A percentile compares a stretch with the other conserved stretches of the same genome.
Evolutionary conservation across 2,888 invertebrate species (phyloP).

Genomic region (Pocota personata): DNA sequence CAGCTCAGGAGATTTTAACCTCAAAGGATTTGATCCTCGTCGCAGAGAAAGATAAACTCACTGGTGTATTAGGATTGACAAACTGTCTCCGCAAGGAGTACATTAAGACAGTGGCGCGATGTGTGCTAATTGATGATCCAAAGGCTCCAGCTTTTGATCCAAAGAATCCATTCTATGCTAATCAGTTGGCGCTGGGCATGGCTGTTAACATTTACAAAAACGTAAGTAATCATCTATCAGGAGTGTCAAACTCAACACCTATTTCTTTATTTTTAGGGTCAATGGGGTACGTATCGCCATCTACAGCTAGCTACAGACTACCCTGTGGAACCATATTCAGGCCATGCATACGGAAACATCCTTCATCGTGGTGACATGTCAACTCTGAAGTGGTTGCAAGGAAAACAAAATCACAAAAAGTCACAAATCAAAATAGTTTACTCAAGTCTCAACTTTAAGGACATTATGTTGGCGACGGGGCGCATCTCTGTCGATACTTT

Average conservation of each 20-base stretch:
- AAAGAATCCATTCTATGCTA: conserved; percentile 85
- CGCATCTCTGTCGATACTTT: conserved; percentile 91
- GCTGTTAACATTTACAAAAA: conserved; percentile 89
- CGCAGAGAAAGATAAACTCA: conserved; percentile 86
- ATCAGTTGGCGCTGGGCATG: conserved; percentile 88
- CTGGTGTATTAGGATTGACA: conserved; percentile 91
- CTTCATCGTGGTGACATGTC: conserved; percentile 91
- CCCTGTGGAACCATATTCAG: conserved; percentile 83
- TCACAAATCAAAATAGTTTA: conserved; percentile 84
- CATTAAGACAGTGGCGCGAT: conserved; percentile 85
- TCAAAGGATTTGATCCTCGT: conserved; percentile 84
- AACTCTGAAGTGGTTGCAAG: conserved; percentile 90
- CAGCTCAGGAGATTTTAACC: conserved; percentile 62
- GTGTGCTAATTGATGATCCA: conserved; percentile 86
- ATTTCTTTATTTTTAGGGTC: conserved; percentile 71
- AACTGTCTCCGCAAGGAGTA: conserved; percentile 93
- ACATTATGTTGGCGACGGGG: conserved; percentile 95
- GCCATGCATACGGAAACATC: conserved; percentile 90
- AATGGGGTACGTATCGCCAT: conserved; percentile 90
- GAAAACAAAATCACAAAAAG: conserved; percentile 84
- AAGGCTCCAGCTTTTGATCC: conserved; percentile 86
- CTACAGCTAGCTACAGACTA: conserved; percentile 83
- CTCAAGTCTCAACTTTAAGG: conserved; percentile 93
- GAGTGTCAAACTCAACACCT: neutral
- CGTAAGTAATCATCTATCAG: conserved; percentile 67